Evolutionary conservation across 2,888 invertebrate genomes (phyloP), one percentile per base, ranked within the genome.

Genomic region (Lysandra coridon): DNA sequence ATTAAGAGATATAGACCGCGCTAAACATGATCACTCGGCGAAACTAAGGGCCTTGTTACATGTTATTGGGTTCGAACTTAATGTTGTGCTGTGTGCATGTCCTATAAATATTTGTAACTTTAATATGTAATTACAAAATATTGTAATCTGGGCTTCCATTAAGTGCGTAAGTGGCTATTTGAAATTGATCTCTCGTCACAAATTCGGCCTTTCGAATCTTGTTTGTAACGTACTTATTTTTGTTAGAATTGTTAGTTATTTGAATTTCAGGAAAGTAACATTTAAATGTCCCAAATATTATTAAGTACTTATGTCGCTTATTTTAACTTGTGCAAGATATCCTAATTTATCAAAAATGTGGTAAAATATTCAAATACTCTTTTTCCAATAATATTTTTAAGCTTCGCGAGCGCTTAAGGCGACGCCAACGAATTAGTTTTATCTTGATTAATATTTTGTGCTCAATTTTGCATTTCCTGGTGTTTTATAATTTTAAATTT

Each of bases 381-480:
- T 40, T 40, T 6, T 40, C n/a, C 23, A 7, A 64, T 10, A 49
- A 23, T 62, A 4, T 64, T 64, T 64, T 64, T 64, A 30, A 62
- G n/a, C 64, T 64, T 30, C 2, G 12, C 23, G 12, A 23, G 23
- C 23, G 23, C 23, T 23, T 23, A 23, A 23, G 23, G 30, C 12
- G 30, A 12, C 30, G 1, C 30, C 12, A 69, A 69, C 33, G 64
- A 30, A 69, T 69, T 69, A 69, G 64, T 30, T 69, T 69, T 69
- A 33, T 64, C 30, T 74, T 44, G 23, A 44, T 40, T 10, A n/a
- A 10, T 44, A 44, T 74, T 10, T 40, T 75, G 53, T 76, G 76
- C 76, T 76, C 57, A 76, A 76, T 76, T 33, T 76, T 76, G 76
- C 49, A 30, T 76, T 53, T 53, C 53, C 23, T 53, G 76, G 44